Base-by-base conservation (phyloP, 2,113 vertebrate species). In the Columbina picui region DNA sequence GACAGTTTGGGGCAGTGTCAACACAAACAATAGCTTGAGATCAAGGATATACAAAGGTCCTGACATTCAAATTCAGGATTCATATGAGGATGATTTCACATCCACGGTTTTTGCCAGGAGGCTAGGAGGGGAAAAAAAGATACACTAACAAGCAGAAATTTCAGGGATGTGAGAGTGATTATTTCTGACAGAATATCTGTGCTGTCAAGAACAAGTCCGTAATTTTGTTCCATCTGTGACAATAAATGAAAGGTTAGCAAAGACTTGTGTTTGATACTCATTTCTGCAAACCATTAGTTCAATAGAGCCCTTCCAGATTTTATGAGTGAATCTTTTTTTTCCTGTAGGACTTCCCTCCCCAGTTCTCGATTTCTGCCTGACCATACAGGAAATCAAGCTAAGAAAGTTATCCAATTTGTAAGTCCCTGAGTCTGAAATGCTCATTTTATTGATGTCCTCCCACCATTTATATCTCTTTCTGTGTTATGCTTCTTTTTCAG, bases 221-320 rank as follows among this genome's bases (percentile, higher is more conserved):
- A 64, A 64, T 10, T n/a, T 5, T n/a, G 32, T n/a, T 8, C 30
- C 4, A 3, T 21, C 39, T 75, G 36, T 73, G 65, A 61, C 16
- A 75, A 75, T n/a, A 64, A 85, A 70, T n/a, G 27, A 90, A 96
- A 76, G 16, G 19, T 43, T 83, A 93, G 17, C 16, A 56, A 9
- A 79, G 29, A 20, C 22, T 70, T n/a, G 4, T 20, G 20, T 26
- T 41, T 71, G 10, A 22, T 78, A 45, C 38, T 32, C 55, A 56
- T 56, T 87, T 82, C n/a, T 79, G 32, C 6, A 60, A 82, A 23
- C 2, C 19, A 15, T 27, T 64, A 32, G 50, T 91, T 84, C 74
- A 79, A 15, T 3, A 64, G 11, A 83, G 5, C 10, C 14, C 29
- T 74, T 84, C 11, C 41, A 78, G 27, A 34, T 6, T 45, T 12